A percentile compares a stretch with the other conserved stretches of the same genome.
These are phyloP conservation scores for Carcina quercana DNA, from an alignment of 2,888 invertebrate species.

Conservation along the genomic window DNA sequence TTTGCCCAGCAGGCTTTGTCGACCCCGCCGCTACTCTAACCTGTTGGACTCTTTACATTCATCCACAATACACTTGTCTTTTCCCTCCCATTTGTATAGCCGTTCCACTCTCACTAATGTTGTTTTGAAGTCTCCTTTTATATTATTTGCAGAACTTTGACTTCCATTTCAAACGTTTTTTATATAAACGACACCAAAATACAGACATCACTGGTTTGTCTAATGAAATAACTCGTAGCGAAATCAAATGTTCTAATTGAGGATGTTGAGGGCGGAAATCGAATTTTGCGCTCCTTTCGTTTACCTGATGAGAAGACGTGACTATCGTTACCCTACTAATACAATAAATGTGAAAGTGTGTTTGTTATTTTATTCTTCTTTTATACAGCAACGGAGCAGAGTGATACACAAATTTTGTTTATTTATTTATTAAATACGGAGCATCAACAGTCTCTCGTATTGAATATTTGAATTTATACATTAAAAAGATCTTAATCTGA, in stretches of 20 bases:
- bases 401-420: too few species aligned
- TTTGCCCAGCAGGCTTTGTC: constrained; percentile 50
- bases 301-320: constrained; percentile 21
- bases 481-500: too few species aligned
- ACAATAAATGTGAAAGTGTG: too few species aligned
- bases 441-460: too few species aligned
- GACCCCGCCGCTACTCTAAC: constrained; percentile 38
- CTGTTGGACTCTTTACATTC: constrained; percentile 37
- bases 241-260: constrained; percentile 18
- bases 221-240: constrained; percentile 24
- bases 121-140: constrained; percentile 11
- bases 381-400: too few species aligned
- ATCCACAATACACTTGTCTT: constrained; percentile 25
- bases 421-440: too few species aligned
- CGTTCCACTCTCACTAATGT: constrained; percentile 9
- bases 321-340: constrained; percentile 19
- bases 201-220: constrained; percentile 24
- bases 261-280: constrained; percentile 26
- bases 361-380: too few species aligned
- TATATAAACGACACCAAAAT: constrained; percentile 15
- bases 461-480: too few species aligned
- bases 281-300: constrained; percentile 25
- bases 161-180: constrained; percentile 16
- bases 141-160: constrained; percentile 9
- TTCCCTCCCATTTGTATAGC: constrained; percentile 18